A percentile compares a stretch with the other conserved stretches of the same genome.
These are phyloP conservation scores for Scaptomyza parva DNA, from an alignment of 2,888 invertebrate genomes.

Conservation along the genomic window DNA sequence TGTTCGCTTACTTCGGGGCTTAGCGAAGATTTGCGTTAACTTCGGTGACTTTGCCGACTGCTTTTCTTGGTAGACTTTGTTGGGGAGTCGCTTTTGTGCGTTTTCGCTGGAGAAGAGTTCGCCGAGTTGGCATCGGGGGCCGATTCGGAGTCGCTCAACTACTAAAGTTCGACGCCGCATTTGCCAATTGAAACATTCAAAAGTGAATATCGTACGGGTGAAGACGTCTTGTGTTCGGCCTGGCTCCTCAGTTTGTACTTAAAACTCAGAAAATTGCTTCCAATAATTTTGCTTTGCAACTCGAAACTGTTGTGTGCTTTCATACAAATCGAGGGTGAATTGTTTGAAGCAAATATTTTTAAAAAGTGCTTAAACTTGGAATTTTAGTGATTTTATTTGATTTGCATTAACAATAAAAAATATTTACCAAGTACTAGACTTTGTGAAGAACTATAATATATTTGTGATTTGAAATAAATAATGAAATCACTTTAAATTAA, in stretches of 20 bases:
- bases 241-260: slow-evolving; percentile 60
- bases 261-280: slow-evolving; percentile 18
- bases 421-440: background rate
- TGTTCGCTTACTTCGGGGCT: slow-evolving; percentile 50
- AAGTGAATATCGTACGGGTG: slow-evolving; percentile 85
- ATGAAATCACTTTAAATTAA: slow-evolving; percentile 46
- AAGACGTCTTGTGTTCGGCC: slow-evolving; percentile 83
- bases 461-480: background rate
- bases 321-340: slow-evolving; percentile 19
- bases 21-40: slow-evolving; percentile 60
- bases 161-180: slow-evolving; percentile 84
- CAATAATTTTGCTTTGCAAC: slow-evolving; percentile 12
- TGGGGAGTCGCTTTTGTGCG: slow-evolving; percentile 50
- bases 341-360: slow-evolving; percentile 18
- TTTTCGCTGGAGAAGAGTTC: slow-evolving; percentile 55
- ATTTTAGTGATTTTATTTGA: slow-evolving; percentile 12
- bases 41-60: slow-evolving; percentile 51
- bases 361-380: slow-evolving; percentile 17
- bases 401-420: background rate
- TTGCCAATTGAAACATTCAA: slow-evolving; percentile 85
- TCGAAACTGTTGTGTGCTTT: slow-evolving; percentile 27
- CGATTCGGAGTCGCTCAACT: slow-evolving; percentile 62
- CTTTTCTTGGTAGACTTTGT: slow-evolving; percentile 50
- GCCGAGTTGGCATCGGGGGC: slow-evolving; percentile 57
- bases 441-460: slow-evolving; percentile 13